phyloP scores from a whole-genome alignment of 2,113 vertebrate genomes.

The Pampusana beccarii region DNA sequence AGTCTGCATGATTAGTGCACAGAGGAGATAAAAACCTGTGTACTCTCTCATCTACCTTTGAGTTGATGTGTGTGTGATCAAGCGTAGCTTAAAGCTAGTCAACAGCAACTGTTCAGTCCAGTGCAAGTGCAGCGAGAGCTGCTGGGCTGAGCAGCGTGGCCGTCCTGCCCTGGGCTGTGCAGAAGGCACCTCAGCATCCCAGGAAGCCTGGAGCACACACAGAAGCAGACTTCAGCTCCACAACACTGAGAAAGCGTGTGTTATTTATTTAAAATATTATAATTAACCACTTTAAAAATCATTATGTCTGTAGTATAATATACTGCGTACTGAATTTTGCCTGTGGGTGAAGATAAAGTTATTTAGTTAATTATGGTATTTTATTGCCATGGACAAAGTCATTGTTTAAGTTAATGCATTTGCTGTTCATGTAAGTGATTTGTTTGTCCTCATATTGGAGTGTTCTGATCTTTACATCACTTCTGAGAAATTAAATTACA shows the following conservation, averaged over 20 bases:
- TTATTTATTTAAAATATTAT: background rate
- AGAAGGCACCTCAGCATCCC: rapidly evolving
- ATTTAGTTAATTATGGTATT: background rate
- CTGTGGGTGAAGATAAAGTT: background rate
- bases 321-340: background rate
- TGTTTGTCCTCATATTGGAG: background rate
- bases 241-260: background rate
- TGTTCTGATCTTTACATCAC: background rate
- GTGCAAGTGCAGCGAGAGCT: background rate
- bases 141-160: rapidly evolving
- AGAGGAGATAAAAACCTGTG: background rate
- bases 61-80: background rate
- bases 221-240: background rate
- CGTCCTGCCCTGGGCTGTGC: background rate
- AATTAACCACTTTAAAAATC: background rate
- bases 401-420: background rate
- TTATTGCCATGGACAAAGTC: background rate
- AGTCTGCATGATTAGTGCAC: background rate
- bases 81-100: background rate
- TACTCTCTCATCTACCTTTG: background rate
- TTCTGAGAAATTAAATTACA: background rate
- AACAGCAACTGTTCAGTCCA: background rate
- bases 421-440: background rate
- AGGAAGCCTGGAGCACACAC: rapidly evolving
- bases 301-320: background rate